Percentiles rank a stretch among this genome's conserved stretches.
These are phyloP conservation scores for Oreonectes daqikongensis DNA, from an alignment of 2,797 vertebrate species.

Conservation along the genomic window DNA sequence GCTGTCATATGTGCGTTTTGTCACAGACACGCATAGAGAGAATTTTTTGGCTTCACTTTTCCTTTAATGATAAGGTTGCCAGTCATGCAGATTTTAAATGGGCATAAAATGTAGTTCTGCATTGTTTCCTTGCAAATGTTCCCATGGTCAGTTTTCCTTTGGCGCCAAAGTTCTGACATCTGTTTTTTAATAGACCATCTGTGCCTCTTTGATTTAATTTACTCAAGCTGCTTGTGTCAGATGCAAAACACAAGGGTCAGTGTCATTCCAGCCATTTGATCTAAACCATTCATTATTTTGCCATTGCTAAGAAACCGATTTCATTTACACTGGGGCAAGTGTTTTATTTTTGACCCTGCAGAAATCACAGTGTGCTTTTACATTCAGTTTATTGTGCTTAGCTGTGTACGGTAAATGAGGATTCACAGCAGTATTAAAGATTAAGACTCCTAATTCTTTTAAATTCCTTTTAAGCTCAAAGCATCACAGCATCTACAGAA, in stretches of 20 bases:
- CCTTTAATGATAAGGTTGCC: too few species aligned
- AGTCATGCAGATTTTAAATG: too few species aligned
- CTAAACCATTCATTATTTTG: not conserved
- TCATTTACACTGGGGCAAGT: not conserved
- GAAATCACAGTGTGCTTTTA: slow-evolving; percentile 10
- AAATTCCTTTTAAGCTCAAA: not conserved
- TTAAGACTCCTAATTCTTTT: not conserved
- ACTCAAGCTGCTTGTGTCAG: not conserved
- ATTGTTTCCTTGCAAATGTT: not conserved
- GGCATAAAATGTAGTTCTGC: not conserved
- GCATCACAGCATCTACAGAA: not conserved
- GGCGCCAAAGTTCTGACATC: not conserved
- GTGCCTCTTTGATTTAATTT: not conserved
- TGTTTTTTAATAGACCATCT: not conserved
- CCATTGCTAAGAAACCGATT: not conserved
- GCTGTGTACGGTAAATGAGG: not conserved
- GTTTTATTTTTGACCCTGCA: too few species aligned
- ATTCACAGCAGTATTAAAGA: not conserved
- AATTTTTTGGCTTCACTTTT: too few species aligned
- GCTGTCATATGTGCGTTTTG: too few species aligned
- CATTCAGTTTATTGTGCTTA: not conserved
- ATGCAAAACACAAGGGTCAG: not conserved
- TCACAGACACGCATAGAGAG: too few species aligned
- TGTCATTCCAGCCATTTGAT: not conserved
- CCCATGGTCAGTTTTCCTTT: not conserved